Base-by-base conservation (phyloP, 1,140 invertebrate species). In the Bombus confusus region DNA sequence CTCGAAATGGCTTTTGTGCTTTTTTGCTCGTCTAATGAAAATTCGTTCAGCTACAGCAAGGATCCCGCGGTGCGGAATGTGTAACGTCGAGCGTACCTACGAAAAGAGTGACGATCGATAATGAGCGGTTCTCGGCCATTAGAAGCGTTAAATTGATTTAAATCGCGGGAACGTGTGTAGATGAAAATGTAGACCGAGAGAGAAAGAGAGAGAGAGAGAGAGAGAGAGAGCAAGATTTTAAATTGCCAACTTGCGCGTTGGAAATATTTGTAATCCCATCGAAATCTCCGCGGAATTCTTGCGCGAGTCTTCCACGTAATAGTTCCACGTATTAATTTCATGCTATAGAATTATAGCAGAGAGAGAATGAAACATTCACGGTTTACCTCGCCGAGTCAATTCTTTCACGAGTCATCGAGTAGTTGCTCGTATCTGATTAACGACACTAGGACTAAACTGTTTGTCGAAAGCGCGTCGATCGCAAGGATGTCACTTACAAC, bases 61-160 rank as follows among this genome's bases (percentile, higher is more conserved):
- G 84, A 86, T 83, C 72, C 82, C 73, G 57, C 52, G 52, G 59
- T 31, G 34, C 4, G 69, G 57, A 74, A 87, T 62, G 31, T 80
- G 47, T 62, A 88, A 72, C 28, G 59, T 34, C 43, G 72, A 59
- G 43, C 71, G 72, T 66, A 64, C 34, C 73, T 34, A 8, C 64
- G 52, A 78, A 77, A 72, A 59, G 82, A 64, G 74, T 80, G 80
- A 85, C 74, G 82, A 43, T 66, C 73, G 62, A 43, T 78, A 88
- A 89, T 79, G 69, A 88, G 62, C 79, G 74, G 68, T 82, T 88
- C 64, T 71, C 69, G 68, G 66, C 47, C 28, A 68, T 85, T 85
- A 52, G 64, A 88, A 87, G 59, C 39, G 78, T 89, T 86, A 79
- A 88, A 86, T 88, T 31, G 87, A 88, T 74, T 86, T 85, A 78